Evolutionary conservation across 2,113 vertebrate species (phyloP).

Genomic region (Pseudolaguvia tuberculata): DNA sequence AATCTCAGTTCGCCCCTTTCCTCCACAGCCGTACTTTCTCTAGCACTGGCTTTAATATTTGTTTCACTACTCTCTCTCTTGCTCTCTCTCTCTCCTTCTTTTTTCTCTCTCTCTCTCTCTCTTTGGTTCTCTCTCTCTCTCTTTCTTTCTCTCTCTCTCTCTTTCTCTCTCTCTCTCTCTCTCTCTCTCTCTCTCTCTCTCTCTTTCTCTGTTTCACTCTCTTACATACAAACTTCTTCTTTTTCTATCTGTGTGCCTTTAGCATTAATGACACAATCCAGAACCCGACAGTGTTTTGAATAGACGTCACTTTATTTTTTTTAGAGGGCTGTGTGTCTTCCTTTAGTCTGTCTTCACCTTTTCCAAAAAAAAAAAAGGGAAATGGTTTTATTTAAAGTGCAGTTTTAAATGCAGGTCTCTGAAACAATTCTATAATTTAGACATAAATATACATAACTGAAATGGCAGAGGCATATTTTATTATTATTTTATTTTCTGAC

Average conservation of each 20-base stretch:
- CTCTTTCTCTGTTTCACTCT: slow-evolving; percentile 22
- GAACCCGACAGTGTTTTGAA: slow-evolving; percentile 27
- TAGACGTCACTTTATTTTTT: slow-evolving; percentile 19
- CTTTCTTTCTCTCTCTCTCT: slow-evolving; percentile 20
- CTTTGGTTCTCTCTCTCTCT: too few species aligned
- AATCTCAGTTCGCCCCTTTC: slow-evolving; percentile 26
- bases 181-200: too few species aligned
- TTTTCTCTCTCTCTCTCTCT: too few species aligned
- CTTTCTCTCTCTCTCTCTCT: slow-evolving; percentile 18
- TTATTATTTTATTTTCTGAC: too few species aligned
- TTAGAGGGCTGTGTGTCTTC: background rate
- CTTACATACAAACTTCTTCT: background rate
- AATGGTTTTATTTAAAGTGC: background rate
- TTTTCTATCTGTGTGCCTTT: slow-evolving; percentile 15
- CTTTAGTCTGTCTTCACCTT: background rate
- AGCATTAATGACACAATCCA: slow-evolving; percentile 45
- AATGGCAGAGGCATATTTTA: background rate
- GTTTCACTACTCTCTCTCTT: background rate
- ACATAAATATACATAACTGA: background rate
- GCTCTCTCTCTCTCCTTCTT: slow-evolving; percentile 1
- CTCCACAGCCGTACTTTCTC: slow-evolving; percentile 23
- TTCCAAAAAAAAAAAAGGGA: background rate
- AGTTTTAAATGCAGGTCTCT: too few species aligned
- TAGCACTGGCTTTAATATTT: slow-evolving; percentile 21
- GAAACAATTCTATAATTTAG: background rate